Percentiles rank a stretch among this genome's conserved stretches.
Evolutionary conservation across 2,797 vertebrate species (phyloP).

Genomic region (Huso huso): DNA sequence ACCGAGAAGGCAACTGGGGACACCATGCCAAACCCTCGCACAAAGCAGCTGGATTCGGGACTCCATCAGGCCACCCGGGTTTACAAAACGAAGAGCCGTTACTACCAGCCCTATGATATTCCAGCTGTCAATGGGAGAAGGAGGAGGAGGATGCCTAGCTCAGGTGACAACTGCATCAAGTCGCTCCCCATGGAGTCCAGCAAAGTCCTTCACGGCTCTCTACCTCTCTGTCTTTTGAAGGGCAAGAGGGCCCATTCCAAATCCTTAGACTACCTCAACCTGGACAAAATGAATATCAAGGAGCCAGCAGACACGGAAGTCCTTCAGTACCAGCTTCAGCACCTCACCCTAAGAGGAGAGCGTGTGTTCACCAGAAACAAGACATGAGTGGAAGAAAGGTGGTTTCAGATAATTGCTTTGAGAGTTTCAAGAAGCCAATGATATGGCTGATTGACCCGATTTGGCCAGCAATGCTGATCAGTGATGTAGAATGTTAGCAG

Average conservation of each 20-base stretch:
- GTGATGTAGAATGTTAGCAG: constrained; percentile 37
- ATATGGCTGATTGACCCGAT: constrained; percentile 18
- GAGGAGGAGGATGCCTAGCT: constrained; percentile 84
- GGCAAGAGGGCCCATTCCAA: constrained; percentile 84
- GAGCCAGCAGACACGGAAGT: constrained; percentile 89
- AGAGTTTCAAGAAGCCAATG: constrained; percentile 3
- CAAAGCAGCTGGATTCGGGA: constrained; percentile 71
- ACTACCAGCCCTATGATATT: constrained; percentile 90
- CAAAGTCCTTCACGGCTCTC: constrained; percentile 67
- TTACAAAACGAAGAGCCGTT: constrained; percentile 77
- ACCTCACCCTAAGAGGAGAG: constrained; percentile 84
- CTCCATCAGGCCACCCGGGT: constrained; percentile 70
- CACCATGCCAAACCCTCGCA: constrained; percentile 38
- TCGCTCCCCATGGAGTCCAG: constrained; percentile 67
- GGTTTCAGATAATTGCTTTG: neutral
- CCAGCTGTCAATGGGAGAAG: constrained; percentile 77
- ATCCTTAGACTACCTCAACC: constrained; percentile 96
- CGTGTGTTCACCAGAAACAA: constrained; percentile 80
- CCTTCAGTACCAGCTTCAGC: constrained; percentile 88
- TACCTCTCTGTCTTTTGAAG: constrained; percentile 88
- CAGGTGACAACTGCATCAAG: constrained; percentile 79
- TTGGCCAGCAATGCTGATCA: constrained; percentile 23
- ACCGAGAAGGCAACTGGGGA: constrained; percentile 65
- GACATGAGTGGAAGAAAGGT: constrained; percentile 63
- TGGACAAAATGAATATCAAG: constrained; percentile 88